Evolutionary conservation across 2,888 invertebrate genomes (phyloP).

Genomic region (Melangyna quadrimaculata): DNA sequence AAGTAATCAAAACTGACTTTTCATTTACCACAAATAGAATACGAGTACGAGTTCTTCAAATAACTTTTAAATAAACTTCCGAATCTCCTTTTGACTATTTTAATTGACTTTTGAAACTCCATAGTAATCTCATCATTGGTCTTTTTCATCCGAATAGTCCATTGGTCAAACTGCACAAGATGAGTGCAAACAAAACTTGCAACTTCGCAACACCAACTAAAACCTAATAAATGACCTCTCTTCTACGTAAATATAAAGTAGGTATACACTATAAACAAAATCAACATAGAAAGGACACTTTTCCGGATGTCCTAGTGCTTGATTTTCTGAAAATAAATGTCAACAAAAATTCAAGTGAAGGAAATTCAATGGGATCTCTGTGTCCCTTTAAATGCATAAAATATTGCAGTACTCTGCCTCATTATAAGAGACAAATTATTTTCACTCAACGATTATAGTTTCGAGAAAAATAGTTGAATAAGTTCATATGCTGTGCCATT

Average conservation of each 20-base stretch:
- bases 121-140: constrained; percentile 37
- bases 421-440: constrained; percentile 10
- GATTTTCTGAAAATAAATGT: constrained; percentile 6
- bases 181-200: constrained; percentile 47
- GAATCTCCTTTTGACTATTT: constrained; percentile 25
- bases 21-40: neutral
- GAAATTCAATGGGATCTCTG: neutral
- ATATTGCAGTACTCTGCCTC: neutral
- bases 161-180: constrained; percentile 29
- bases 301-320: neutral
- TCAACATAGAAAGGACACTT: constrained; percentile 3
- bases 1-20: neutral
- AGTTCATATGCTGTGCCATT: constrained; percentile 54
- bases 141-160: constrained; percentile 26
- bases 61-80: constrained; percentile 13
- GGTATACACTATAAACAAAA: neutral
- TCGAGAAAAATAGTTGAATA: constrained; percentile 37
- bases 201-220: constrained; percentile 56
- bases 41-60: neutral
- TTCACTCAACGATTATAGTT: neutral
- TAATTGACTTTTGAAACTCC: constrained; percentile 62
- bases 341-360: constrained; percentile 21
- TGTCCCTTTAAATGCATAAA: constrained; percentile 1
- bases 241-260: neutral
- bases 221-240: constrained; percentile 57